A percentile compares a stretch with the other conserved stretches of the same genome.
Evolutionary conservation across 2,797 vertebrate genomes (phyloP).

Genomic region (Caiman crocodilus): DNA sequence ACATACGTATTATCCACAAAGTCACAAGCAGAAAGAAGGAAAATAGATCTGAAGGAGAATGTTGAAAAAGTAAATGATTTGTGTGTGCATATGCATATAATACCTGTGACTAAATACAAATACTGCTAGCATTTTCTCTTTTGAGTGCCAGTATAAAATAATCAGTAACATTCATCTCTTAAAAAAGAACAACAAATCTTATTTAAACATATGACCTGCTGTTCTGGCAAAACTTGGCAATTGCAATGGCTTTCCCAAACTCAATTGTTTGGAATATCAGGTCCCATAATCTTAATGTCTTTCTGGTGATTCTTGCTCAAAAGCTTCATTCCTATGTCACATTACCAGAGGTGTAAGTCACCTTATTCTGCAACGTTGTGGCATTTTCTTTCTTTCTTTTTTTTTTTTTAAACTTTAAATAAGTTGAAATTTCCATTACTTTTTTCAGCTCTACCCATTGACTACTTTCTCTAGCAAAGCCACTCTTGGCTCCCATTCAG

Average conservation of each 20-base stretch:
- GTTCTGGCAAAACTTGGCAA: background rate
- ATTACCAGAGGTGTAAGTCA: background rate
- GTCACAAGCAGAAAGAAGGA: background rate
- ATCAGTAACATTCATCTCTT: background rate
- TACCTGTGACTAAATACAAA: background rate
- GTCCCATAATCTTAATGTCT: background rate
- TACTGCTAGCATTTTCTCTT: background rate
- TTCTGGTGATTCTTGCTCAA: background rate
- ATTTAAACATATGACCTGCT: background rate
- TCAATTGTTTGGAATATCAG: background rate
- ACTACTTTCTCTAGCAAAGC: conserved; percentile 58
- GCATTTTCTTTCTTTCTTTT: too few relatives aligned
- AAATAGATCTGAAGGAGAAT: background rate
- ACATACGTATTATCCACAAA: background rate
- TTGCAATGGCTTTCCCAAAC: background rate
- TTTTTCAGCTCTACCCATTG: conserved; percentile 37
- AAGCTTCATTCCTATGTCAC: background rate
- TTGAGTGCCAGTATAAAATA: background rate
- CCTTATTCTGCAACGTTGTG: background rate
- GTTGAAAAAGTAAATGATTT: background rate
- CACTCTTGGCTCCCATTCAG: background rate
- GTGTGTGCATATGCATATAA: background rate
- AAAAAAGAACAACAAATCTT: background rate
- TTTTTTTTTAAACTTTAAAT: conserved; percentile 11
- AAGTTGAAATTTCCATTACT: background rate